Percentiles rank a stretch among this genome's conserved stretches.
These are phyloP conservation scores for Onychomys torridus DNA, from an alignment of 2,797 vertebrate species.

Conservation along the genomic window DNA sequence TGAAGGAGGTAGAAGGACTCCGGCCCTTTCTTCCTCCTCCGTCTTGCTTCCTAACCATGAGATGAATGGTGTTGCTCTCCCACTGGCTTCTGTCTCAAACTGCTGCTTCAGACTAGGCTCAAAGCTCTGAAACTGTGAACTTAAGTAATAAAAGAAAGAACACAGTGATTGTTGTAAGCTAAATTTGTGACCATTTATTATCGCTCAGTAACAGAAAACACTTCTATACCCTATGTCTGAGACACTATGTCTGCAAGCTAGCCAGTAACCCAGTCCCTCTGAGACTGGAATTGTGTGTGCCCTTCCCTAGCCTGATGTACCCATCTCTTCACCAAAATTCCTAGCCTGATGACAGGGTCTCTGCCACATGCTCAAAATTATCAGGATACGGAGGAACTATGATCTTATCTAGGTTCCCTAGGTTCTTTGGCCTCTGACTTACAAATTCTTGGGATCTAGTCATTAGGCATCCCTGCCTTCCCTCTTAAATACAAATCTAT, in stretches of 20 bases:
- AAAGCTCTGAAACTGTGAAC: background rate
- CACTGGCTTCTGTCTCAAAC: background rate
- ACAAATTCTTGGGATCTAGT: background rate
- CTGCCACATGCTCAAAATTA: background rate
- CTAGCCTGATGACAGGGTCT: background rate
- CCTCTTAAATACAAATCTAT: background rate
- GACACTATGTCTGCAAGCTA: background rate
- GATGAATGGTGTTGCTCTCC: background rate
- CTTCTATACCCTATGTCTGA: background rate
- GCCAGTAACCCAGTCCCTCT: background rate
- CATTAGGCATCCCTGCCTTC: background rate
- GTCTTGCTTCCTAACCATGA: background rate
- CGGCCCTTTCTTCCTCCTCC: background rate
- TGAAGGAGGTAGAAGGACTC: too few relatives aligned
- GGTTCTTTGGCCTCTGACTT: background rate
- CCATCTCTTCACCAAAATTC: background rate
- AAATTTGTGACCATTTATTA: background rate
- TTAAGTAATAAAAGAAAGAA: background rate
- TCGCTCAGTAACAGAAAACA: constrained; percentile 20
- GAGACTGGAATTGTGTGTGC: background rate
- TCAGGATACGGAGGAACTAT: background rate
- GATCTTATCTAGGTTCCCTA: background rate
- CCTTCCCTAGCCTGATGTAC: background rate
- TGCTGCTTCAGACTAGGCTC: background rate
- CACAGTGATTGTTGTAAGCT: background rate